phyloP scores from a whole-genome alignment of 1,140 invertebrate species.

The Anastrepha obliqua region DNA sequence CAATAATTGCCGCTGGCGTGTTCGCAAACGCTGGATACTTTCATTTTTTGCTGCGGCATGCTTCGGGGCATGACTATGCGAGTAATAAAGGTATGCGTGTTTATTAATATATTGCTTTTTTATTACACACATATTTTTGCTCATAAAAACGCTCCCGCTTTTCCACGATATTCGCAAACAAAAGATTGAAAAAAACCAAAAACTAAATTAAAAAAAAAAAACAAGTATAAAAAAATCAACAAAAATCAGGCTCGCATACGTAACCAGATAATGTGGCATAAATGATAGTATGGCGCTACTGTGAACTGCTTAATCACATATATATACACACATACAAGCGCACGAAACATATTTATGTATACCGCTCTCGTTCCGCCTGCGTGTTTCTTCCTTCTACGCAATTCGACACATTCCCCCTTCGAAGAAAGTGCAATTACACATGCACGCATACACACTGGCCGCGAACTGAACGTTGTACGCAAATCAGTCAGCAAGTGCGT shows the following conservation, averaged over 20 bases:
- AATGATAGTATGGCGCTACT: background rate
- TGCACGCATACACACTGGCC: no score
- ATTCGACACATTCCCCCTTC: no score
- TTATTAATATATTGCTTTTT: background rate
- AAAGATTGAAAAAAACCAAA: background rate
- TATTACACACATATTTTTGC: background rate
- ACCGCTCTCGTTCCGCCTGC: no score
- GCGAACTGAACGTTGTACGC: no score
- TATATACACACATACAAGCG: background rate
- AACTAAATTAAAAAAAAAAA: background rate
- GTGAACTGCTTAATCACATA: background rate
- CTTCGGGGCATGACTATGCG: background rate
- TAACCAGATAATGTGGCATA: background rate
- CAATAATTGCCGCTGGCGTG: background rate
- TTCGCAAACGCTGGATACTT: background rate
- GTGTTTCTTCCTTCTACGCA: no score
- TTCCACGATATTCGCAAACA: background rate
- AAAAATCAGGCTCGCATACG: background rate
- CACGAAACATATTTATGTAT: no score
- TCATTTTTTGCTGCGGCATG: constrained; percentile 10
- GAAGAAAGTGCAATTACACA: no score
- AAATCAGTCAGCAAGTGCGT: background rate
- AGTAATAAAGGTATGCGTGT: background rate
- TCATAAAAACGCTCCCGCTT: background rate
- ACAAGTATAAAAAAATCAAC: background rate